A percentile compares a stretch with the other conserved stretches of the same genome.
These are phyloP conservation scores for Heliconius cydno DNA, from an alignment of 2,888 invertebrate genomes.

Conservation along the genomic window DNA sequence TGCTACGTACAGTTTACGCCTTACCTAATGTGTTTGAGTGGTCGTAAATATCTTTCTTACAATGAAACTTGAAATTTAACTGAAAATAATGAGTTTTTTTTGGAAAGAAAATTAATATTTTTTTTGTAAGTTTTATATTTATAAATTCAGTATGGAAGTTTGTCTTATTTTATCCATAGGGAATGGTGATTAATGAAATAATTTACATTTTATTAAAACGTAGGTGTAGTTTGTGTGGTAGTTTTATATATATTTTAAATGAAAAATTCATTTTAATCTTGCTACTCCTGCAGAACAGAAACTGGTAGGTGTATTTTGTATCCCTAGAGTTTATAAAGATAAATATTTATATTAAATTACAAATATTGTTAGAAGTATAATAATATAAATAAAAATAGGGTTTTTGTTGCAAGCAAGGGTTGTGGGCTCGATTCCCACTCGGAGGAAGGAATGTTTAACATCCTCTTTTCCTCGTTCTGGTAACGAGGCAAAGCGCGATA, in stretches of 20 bases:
- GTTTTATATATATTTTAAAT: neutral
- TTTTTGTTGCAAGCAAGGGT: neutral
- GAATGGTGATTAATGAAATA: neutral
- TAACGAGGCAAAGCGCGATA: neutral
- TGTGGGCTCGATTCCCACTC: neutral
- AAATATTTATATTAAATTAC: too few species aligned
- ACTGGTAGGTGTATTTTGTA: too few species aligned
- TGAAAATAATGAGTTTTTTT: neutral
- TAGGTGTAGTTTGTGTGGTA: neutral
- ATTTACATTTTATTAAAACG: neutral
- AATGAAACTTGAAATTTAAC: constrained; percentile 1
- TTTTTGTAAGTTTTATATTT: neutral
- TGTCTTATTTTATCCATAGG: neutral
- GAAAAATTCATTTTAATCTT: neutral
- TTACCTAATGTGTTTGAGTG: constrained; percentile 33
- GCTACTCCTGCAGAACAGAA: too few species aligned
- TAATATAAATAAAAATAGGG: too few species aligned
- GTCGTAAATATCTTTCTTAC: constrained; percentile 32
- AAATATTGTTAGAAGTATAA: too few species aligned
- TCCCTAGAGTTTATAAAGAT: too few species aligned
- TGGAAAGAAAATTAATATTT: neutral
- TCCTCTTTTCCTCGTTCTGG: neutral
- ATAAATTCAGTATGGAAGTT: neutral
- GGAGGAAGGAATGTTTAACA: neutral
- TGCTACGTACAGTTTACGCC: constrained; percentile 33